These are phyloP conservation scores for Chironomus riparius DNA, from an alignment of 2,888 invertebrate species.

Conservation along the genomic window DNA sequence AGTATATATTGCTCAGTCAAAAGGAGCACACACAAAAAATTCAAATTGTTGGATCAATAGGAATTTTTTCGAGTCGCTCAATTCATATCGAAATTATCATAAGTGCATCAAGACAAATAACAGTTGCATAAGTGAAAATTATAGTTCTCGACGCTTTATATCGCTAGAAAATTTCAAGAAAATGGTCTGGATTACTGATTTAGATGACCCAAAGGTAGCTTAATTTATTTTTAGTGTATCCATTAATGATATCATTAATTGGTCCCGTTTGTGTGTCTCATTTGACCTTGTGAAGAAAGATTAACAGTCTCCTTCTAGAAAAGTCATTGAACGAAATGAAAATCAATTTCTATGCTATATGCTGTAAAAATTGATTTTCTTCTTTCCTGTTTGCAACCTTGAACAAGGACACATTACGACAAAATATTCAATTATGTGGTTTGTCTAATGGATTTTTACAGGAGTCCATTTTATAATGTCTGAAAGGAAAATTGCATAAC, in stretches of 20 bases:
- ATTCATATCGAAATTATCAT: background rate
- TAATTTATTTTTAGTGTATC: background rate
- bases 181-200: slow-evolving; percentile 17
- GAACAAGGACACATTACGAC: background rate
- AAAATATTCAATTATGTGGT: background rate
- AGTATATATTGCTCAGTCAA: background rate
- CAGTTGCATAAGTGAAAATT: background rate
- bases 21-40: slow-evolving; percentile 2
- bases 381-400: background rate
- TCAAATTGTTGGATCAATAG: slow-evolving; percentile 20
- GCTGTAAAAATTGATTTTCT: background rate
- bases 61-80: background rate
- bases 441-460: background rate
- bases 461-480: background rate
- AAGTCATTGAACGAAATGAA: too few species aligned
- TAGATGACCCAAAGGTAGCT: slow-evolving; percentile 14
- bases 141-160: background rate
- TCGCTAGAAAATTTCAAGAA: background rate
- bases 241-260: too few species aligned
- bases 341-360: too few species aligned
- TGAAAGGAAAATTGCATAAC: background rate
- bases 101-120: background rate
- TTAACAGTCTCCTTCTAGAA: too few species aligned
- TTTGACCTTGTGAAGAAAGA: background rate
- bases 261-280: too few species aligned